phyloP scores from a whole-genome alignment of 2,888 invertebrate species.

The Drosophila helvetica region DNA sequence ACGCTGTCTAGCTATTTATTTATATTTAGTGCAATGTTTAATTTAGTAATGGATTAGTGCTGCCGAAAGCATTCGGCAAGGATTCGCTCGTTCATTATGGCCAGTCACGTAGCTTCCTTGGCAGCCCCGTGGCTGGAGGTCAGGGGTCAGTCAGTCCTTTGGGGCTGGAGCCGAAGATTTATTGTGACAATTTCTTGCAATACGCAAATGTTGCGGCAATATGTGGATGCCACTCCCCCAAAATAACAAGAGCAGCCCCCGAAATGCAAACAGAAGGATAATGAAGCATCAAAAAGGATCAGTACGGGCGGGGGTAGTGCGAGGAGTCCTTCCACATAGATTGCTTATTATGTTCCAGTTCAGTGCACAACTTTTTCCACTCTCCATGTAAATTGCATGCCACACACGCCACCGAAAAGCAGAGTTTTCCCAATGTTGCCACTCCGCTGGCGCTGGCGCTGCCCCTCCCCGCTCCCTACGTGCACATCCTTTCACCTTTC shows the following conservation, averaged over 20 bases:
- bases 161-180: constrained; percentile 67
- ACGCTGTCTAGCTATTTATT: constrained; percentile 77
- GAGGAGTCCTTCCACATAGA: constrained; percentile 47
- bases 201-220: constrained; percentile 30
- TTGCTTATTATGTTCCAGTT: constrained; percentile 76
- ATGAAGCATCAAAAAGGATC: constrained; percentile 54
- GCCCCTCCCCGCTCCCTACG: neutral
- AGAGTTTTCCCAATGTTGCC: constrained; percentile 21
- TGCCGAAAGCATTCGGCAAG: constrained; percentile 33
- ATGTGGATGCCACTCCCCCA: neutral
- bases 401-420: constrained; percentile 11
- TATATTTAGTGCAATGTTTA: constrained; percentile 80
- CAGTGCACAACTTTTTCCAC: constrained; percentile 73
- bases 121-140: neutral
- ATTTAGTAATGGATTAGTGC: constrained; percentile 83
- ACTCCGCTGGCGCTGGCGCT: neutral
- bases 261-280: constrained; percentile 59
- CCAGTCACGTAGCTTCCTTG: constrained; percentile 69
- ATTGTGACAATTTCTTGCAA: constrained; percentile 69
- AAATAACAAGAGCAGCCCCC: constrained; percentile 25
- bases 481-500: constrained; percentile 2
- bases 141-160: neutral
- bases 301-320: no score
- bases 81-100: constrained; percentile 65
- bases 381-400: constrained; percentile 71